Evolutionary conservation across 1,140 invertebrate species (phyloP).

Genomic region (Zaprionus lachaisei): DNA sequence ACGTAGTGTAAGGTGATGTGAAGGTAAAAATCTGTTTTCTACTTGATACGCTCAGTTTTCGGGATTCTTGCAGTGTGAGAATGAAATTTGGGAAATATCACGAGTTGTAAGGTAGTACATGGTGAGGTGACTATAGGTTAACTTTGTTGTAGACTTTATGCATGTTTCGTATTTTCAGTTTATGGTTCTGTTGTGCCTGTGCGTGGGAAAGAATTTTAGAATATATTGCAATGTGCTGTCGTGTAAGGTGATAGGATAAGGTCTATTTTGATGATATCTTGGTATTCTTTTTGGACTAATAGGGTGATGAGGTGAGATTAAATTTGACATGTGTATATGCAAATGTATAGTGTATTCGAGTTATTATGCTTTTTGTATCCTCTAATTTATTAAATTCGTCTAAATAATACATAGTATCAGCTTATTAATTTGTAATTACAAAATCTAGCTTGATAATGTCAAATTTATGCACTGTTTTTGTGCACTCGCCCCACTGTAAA

Average conservation of each 20-base stretch:
- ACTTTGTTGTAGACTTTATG: not conserved
- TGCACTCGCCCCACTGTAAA: slow-evolving; percentile 66
- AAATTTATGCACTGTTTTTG: not conserved
- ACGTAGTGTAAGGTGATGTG: slow-evolving; percentile 17
- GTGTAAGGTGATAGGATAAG: slow-evolving; percentile 7
- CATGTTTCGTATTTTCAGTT: not conserved
- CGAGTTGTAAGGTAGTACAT: slow-evolving; percentile 8
- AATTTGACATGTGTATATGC: too few species aligned
- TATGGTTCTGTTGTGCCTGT: not conserved
- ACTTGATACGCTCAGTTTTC: slow-evolving; percentile 56
- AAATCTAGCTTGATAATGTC: not conserved
- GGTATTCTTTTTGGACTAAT: not conserved
- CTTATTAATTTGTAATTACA: too few species aligned
- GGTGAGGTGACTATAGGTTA: not conserved
- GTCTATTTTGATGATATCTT: not conserved
- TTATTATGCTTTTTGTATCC: too few species aligned
- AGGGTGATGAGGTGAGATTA: not conserved
- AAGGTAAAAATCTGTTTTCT: slow-evolving; percentile 28
- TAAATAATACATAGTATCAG: too few species aligned
- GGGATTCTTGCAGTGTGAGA: slow-evolving; percentile 19
- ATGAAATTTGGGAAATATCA: slow-evolving; percentile 19
- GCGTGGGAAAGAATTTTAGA: not conserved
- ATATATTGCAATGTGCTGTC: not conserved
- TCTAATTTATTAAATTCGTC: too few species aligned
- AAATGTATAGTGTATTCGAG: too few species aligned